Base-by-base conservation (phyloP, 2,888 invertebrate species). In the Ophion obscuratus region DNA sequence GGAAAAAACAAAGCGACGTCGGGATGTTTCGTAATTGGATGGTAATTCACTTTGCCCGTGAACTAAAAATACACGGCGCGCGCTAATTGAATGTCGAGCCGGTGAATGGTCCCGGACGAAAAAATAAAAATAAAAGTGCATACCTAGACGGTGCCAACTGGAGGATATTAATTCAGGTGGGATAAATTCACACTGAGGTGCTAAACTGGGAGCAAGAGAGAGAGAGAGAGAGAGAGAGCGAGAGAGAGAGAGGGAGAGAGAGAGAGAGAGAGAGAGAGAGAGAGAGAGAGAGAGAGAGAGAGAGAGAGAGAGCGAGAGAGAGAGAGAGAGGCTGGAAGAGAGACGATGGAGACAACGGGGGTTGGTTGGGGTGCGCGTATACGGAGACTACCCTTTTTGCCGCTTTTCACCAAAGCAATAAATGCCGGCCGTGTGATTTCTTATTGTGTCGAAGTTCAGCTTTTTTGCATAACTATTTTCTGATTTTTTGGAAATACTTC, bases 1-100 rank as follows among this genome's bases (percentile, higher is more conserved):
- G 59, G 61, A 76, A 77, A 67, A 77, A 59, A 77, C 66, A 77
- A 73, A 44, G 24, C 47, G 17, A 47, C 36, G 36, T 75, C 40
- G 75, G 79, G 75, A 79, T 70, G 79, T 80, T 84, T 80, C 73
- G 84, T 84, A 84, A 84, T 81, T 68, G 77, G 81, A 81, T 84
- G 84, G 84, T 84, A 84, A 84, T 84, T 84, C 81, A 77, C 67
- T 81, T 84, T 84, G 73, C 62, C 66, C 67, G 61, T 64, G 73
- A 81, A 84, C 73, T 81, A 68, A 84, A 84, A 84, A 81, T 84
- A 84, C 74, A 74, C 81, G 53, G 73, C 74, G 36, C 74, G 24
- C 62, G 81, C 81, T 84, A 84, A 84, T 81, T 84, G 81, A 84
- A 84, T 81, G 84, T 77, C 77, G 81, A 73, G 67, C 61, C 61